Evolutionary conservation across 2,888 invertebrate genomes (phyloP), one percentile per base, ranked within the genome.

Genomic region (Drosophila antonietae): DNA sequence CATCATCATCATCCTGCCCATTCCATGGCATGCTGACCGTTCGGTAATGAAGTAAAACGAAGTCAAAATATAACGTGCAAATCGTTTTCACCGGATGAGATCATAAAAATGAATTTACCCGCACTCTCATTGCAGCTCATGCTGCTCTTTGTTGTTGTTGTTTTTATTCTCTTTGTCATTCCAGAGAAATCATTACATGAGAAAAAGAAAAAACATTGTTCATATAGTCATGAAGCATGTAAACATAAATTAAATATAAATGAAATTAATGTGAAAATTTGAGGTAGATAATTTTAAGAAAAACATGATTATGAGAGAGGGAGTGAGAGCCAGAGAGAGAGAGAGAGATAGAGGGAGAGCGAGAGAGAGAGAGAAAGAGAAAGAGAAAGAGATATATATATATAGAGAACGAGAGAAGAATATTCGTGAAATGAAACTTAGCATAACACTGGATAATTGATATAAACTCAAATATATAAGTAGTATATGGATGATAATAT

Each of bases 21-120:
- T 15, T 2, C 20, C 47, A 14, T 3, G 12, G 9, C 6, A 4
- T n/a, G 31, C 44, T 63, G 65, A 72, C 68, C 68, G 47, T 28
- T 57, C 33, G 57, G 68, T 81, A 74, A 78, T 74, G 62, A 73
- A 68, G 61, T 59, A 63, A 47, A 74, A 64, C 60, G 63, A 66
- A 68, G 69, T 74, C 78, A 80, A 87, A 81, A 77, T 4, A 83
- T 74, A 77, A 72, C 65, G 35, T 37, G 12, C 41, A 44, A 73
- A 77, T 65, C 70, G 59, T 46, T 52, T 65, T 56, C 39, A 59
- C 20, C 58, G 55, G 49, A 49, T 58, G 57, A 49, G 39, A 62
- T 31, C 70, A 69, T 51, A 64, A 46, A 74, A 59, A 15, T 33
- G 1, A 18, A 52, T n/a, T 37, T 65, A 44, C 46, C 23, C 31